These are phyloP conservation scores for Cantharis nigra DNA, from an alignment of 2,888 invertebrate genomes.

Conservation along the genomic window DNA sequence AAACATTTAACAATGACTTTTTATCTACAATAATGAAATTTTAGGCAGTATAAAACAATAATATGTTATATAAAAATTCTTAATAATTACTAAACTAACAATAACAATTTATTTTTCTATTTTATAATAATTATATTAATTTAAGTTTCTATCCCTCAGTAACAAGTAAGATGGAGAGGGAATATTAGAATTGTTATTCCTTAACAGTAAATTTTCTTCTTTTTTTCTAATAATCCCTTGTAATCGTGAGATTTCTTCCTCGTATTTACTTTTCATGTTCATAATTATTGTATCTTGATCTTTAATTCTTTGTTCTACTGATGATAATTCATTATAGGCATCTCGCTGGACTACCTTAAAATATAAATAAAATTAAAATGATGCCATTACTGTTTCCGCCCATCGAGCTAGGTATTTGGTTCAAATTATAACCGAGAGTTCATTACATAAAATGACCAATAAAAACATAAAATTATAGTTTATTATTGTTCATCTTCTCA, in stretches of 20 bases:
- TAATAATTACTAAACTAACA: background rate
- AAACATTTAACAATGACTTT: background rate
- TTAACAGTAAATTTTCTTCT: slow-evolving; percentile 51
- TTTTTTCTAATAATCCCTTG: slow-evolving; percentile 56
- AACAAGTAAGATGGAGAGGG: slow-evolving; percentile 48
- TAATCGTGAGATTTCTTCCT: slow-evolving; percentile 56
- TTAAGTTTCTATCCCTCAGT: slow-evolving; percentile 48
- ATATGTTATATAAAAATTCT: background rate
- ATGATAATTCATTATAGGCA: slow-evolving; percentile 59
- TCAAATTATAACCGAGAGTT: background rate
- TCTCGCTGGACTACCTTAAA: slow-evolving; percentile 58
- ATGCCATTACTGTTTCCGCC: no score
- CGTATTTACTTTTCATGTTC: slow-evolving; percentile 57
- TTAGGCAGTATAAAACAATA: background rate
- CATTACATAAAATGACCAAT: background rate
- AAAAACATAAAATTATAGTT: background rate
- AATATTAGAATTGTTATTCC: slow-evolving; percentile 46
- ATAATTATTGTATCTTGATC: slow-evolving; percentile 56
- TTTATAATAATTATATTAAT: slow-evolving; percentile 2
- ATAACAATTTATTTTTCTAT: background rate
- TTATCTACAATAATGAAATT: background rate
- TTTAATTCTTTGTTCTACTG: slow-evolving; percentile 58
- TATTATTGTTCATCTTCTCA: background rate
- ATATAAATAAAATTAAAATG: background rate
- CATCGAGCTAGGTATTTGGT: background rate